phyloP scores from a whole-genome alignment of 92 coral and sea anemone species.

The Paragorgia papillata region DNA sequence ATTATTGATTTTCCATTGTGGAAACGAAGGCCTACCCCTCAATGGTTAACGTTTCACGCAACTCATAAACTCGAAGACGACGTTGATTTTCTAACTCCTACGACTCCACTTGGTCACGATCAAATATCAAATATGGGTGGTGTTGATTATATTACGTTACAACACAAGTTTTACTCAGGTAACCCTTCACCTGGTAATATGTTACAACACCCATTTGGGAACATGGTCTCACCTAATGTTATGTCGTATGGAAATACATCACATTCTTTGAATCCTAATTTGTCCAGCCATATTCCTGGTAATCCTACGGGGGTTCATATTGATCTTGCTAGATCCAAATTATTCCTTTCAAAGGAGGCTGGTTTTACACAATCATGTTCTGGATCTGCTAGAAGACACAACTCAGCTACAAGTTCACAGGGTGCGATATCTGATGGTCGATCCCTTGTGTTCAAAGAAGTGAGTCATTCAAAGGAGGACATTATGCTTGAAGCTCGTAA shows the following conservation, averaged over 20 bases:
- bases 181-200: background rate
- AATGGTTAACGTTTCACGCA: slow-evolving; percentile 67
- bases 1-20: slow-evolving; percentile 80
- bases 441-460: slow-evolving; percentile 52
- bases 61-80: slow-evolving; percentile 84
- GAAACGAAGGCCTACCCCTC: slow-evolving; percentile 81
- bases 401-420: background rate
- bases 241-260: background rate
- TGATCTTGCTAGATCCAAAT: slow-evolving; percentile 32
- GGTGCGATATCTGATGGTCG: slow-evolving; percentile 9
- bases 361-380: background rate
- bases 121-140: slow-evolving; percentile 54
- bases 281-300: background rate
- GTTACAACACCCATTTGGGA: background rate
- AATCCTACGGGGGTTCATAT: slow-evolving; percentile 35
- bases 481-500: slow-evolving; percentile 90
- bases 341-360: slow-evolving; percentile 29
- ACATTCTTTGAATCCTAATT: background rate
- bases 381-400: background rate
- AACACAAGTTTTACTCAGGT: slow-evolving; percentile 45
- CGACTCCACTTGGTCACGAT: slow-evolving; percentile 59
- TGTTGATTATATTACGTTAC: slow-evolving; percentile 60
- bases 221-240: slow-evolving; percentile 16
- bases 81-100: slow-evolving; percentile 58
- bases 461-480: slow-evolving; percentile 85